Evolutionary conservation across 2,113 vertebrate genomes (phyloP).

Genomic region (Myiozetetes cayanensis): DNA sequence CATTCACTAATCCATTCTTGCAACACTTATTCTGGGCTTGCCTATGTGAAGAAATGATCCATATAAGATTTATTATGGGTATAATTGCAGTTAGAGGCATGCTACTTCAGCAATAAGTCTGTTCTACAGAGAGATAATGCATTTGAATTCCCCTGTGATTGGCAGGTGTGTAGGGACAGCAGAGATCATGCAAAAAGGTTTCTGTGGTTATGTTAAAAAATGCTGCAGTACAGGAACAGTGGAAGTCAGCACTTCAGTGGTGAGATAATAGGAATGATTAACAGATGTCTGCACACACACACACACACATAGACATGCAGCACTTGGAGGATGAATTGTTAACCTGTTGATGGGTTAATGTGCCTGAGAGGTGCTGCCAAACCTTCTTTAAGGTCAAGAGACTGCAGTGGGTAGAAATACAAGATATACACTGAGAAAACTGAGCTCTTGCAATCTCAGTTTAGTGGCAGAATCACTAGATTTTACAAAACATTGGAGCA

Average conservation of each 20-base stretch:
- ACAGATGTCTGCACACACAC: neutral
- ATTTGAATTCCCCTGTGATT: neutral
- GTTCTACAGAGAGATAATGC: neutral
- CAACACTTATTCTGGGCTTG: neutral
- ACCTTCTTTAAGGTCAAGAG: neutral
- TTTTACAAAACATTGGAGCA: neutral
- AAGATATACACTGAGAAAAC: neutral
- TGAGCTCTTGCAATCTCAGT: neutral
- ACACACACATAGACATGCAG: accelerated
- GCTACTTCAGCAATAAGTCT: neutral
- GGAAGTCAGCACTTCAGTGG: neutral
- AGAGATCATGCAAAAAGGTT: neutral
- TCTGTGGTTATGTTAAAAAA: neutral
- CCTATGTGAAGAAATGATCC: neutral
- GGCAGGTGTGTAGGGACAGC: neutral
- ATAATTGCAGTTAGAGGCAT: neutral
- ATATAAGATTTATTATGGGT: neutral
- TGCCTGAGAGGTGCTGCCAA: neutral
- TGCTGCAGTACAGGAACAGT: neutral
- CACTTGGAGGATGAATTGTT: neutral
- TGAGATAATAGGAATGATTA: neutral
- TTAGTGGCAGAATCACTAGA: neutral
- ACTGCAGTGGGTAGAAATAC: neutral
- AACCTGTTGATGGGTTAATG: accelerated
- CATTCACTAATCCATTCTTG: neutral